Base-by-base conservation (phyloP, 2,113 vertebrate species). In the Hypanus sabinus region DNA sequence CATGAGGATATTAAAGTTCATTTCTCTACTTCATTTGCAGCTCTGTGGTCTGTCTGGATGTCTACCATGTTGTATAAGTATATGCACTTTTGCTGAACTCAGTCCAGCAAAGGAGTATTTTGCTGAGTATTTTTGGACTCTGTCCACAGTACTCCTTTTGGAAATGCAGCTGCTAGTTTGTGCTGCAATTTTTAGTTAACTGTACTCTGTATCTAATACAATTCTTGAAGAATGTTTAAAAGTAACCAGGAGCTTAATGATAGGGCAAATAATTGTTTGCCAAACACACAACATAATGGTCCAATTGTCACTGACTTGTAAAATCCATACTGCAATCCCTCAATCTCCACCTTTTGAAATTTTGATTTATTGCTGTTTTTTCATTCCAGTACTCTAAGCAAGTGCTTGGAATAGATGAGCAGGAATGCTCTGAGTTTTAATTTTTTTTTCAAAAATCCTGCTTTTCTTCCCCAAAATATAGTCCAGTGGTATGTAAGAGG, bases 31-130 rank as follows among this genome's bases (percentile, higher is more conserved):
- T 68, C 85, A 65, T 11, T 90, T 65, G 12, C 55, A 87, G 55
- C 83, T 60, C 12, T 87, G 83, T 60, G 11, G 20, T 87, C 2
- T 65, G 27, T 68, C 60, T 90, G 85, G 55, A 87, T 87, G 83
- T 60, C 83, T 87, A 62, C 22, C 60, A 33, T 90, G 62, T 33
- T 65, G 60, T 90, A 90, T 90, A 90, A 68, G 5, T 65, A 33
- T 33, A 90, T 90, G 85, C 85, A 90, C 85, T 90, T 90, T 33
- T 8, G 30, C 9, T 90, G 60, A 90, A 90, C 85, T n/a, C 60
- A 22, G 30, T 68, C 85, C 60, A 68, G 60, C 65, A n/a, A 62
- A 62, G 65, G 83, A 4, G 27, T 90, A 65, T 90, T 90, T 90
- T 65, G 85, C 60, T 88, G 85, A 88, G 85, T 68, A 68, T 68